Conservation (phyloP, 2,888 invertebrate genomes). For the Cremastinae sp. region DNA sequence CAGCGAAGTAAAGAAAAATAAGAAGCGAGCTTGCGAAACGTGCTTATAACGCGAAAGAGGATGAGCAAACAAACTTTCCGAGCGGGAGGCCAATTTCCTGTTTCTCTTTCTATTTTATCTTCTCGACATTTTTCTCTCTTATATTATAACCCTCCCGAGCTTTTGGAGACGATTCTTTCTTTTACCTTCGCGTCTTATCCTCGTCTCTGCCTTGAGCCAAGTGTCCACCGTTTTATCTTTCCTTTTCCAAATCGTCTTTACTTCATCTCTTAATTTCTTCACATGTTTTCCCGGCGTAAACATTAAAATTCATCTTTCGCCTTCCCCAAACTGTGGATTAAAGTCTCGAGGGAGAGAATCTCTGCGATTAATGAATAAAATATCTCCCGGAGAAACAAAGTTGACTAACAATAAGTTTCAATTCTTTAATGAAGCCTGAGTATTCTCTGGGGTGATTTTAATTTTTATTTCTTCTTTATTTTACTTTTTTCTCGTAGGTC, state of each 20-base stretch:
- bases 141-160: neutral
- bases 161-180: neutral
- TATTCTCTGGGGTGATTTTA: no score
- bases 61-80: constrained; percentile 52
- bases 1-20: constrained; percentile 6
- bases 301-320: neutral
- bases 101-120: constrained; percentile 30
- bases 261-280: constrained; percentile 1
- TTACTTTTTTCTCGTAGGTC: no score
- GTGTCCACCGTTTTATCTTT: neutral
- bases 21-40: constrained; percentile 19
- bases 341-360: no score
- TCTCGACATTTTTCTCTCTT: neutral
- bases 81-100: constrained; percentile 55
- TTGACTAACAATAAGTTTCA: no score
- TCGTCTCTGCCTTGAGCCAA: neutral
- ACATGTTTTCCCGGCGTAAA: constrained; percentile 11
- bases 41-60: constrained; percentile 9
- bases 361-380: no score
- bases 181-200: neutral
- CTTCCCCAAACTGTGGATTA: neutral
- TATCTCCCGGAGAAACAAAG: no score
- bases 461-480: no score
- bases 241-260: neutral
- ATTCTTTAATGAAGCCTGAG: no score